A percentile compares a stretch with the other conserved stretches of the same genome.
Evolutionary conservation across 2,113 vertebrate genomes (phyloP).

Genomic region (Myrmophylax atrothorax): DNA sequence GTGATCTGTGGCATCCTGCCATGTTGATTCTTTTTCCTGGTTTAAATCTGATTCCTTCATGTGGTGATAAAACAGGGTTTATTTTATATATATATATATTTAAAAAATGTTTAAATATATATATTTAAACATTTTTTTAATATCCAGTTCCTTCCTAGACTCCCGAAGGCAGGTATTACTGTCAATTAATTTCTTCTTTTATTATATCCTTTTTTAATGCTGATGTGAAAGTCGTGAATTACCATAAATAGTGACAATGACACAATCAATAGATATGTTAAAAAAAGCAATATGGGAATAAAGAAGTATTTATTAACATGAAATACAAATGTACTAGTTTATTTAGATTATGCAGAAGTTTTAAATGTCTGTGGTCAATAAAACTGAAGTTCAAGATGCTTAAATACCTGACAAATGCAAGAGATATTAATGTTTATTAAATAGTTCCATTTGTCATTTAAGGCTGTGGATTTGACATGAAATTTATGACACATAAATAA

Average conservation of each 20-base stretch:
- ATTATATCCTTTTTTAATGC: neutral
- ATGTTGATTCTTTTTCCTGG: neutral
- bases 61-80: neutral
- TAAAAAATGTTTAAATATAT: no score
- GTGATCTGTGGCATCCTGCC: neutral
- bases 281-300: neutral
- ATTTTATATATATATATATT: neutral
- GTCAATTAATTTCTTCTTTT: neutral
- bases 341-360: neutral
- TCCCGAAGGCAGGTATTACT: neutral
- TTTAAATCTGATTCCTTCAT: neutral
- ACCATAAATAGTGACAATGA: neutral
- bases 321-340: neutral
- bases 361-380: neutral
- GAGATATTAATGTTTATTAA: conserved; percentile 10
- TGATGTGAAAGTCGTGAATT: neutral
- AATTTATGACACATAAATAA: conserved; percentile 11
- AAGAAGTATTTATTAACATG: neutral
- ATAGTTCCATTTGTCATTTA: conserved; percentile 18
- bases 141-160: neutral
- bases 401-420: conserved; percentile 6
- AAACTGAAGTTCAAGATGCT: neutral
- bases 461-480: neutral
- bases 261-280: neutral
- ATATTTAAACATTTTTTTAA: no score